Base-by-base conservation (phyloP, 2,113 vertebrate species). In the Megaceryle maxima region DNA sequence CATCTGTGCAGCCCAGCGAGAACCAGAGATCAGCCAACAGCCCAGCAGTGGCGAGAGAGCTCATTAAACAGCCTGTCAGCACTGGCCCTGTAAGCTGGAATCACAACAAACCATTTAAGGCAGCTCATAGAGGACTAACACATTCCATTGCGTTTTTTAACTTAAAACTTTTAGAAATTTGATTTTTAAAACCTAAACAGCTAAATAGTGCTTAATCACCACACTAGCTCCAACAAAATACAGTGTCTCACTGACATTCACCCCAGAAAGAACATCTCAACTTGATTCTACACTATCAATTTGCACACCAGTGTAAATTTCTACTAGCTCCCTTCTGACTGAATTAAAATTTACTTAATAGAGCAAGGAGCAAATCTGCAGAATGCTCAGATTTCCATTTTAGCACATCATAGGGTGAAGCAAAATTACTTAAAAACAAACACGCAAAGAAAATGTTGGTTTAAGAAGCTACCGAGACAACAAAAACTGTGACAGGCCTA, bases 181-280 rank as follows among this genome's bases (percentile, higher is more conserved):
- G 9, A 16, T 9, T 37, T 79, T 68, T 33, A 41, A 60, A 79
- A 59, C 16, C 7, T 29, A 57, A 76, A 43, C 3, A 28, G 26
- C 39, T 86, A 44, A 86, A 56, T 12, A 63, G 79, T 64, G 28
- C 15, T 15, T 8, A 8, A 46, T 39, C 29, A 13, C n/a, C 13
- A 39, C 10, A 15, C 15, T 0, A 72, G 48, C n/a, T 64, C 17
- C 70, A 29, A 39, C 20, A 83, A 64, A 59, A 35, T 4, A 75
- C 0, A 0, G 9, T 21, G 37, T 29, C 35, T 48, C 12, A 9
- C 13, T 0, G 0, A 21, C 37, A 33, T 4, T 51, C 22, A 22
- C 26, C 44, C 26, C 18, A 33, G 14, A 7, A 81, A 68, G 59
- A 51, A 56, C 44, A 57, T 24, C 50, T 53, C 46, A 11, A 5